A percentile compares a stretch with the other conserved stretches of the same genome.
phyloP scores from a whole-genome alignment of 2,113 vertebrate species.

The Rhea americana region DNA sequence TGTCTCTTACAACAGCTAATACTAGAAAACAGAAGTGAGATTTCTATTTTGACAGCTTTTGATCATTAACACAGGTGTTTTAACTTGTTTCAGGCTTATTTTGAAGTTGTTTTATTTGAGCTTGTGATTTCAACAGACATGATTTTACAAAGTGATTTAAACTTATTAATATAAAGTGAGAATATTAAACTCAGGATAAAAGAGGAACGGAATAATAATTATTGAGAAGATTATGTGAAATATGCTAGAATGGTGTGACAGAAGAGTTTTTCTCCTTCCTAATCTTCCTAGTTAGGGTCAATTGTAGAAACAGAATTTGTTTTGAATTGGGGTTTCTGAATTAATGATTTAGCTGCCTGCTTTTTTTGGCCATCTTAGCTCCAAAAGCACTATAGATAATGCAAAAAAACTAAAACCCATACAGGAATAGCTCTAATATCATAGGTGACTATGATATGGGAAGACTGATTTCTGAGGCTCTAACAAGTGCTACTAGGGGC shows the following conservation, averaged over 20 bases:
- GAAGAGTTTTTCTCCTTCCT: not conserved
- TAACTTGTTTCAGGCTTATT: slow-evolving; percentile 4
- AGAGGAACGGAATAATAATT: not conserved
- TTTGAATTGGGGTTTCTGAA: not conserved
- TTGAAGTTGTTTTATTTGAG: slow-evolving; percentile 5
- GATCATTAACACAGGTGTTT: not conserved
- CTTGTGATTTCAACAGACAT: slow-evolving; percentile 7
- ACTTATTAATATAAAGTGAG: not conserved
- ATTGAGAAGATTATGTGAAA: not conserved
- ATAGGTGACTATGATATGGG: not conserved
- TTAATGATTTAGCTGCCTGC: not conserved
- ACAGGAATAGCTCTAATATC: not conserved
- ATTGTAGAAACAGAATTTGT: not conserved
- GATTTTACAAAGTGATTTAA: not conserved
- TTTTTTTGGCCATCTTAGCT: not conserved
- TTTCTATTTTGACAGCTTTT: not conserved
- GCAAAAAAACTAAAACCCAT: not conserved
- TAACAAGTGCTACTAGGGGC: not conserved
- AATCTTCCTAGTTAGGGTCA: not conserved
- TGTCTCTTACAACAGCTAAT: not conserved
- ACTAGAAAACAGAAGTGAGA: not conserved
- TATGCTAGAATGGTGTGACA: not conserved
- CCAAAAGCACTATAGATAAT: not conserved
- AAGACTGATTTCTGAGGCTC: not conserved
- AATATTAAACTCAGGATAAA: not conserved